These are phyloP conservation scores for Plagiodera versicolora DNA, from an alignment of 2,888 invertebrate species.

Conservation along the genomic window DNA sequence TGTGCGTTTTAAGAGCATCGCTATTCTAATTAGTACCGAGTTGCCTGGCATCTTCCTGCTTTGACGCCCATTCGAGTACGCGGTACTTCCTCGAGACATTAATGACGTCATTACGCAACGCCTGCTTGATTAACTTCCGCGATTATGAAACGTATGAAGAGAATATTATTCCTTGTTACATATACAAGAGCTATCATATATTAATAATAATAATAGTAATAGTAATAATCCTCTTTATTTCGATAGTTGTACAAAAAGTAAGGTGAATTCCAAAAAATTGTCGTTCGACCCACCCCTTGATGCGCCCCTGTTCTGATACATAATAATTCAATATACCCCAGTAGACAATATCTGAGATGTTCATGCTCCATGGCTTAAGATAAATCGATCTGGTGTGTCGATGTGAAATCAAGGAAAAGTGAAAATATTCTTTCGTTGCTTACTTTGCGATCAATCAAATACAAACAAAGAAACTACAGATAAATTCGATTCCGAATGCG, in stretches of 20 bases:
- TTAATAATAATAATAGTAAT: too few species aligned
- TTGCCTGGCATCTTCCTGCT: background rate
- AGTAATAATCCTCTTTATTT: too few species aligned
- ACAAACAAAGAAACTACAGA: constrained; percentile 13
- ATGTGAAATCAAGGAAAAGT: constrained; percentile 10
- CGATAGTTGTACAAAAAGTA: too few species aligned
- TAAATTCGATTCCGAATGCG: background rate
- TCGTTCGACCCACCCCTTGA: too few species aligned
- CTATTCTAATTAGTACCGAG: background rate
- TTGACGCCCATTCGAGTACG: background rate
- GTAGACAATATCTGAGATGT: background rate
- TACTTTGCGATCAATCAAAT: constrained; percentile 7
- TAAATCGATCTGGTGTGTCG: background rate
- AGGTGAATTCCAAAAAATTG: too few species aligned
- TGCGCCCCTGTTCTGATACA: too few species aligned
- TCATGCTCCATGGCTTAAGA: background rate
- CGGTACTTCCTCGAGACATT: background rate
- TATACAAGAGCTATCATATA: too few species aligned
- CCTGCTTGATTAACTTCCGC: background rate
- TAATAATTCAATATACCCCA: too few species aligned
- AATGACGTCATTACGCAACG: background rate
- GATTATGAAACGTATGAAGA: background rate
- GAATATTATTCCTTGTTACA: too few species aligned
- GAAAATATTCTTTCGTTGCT: constrained; percentile 2
- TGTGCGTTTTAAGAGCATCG: background rate